phyloP scores from a whole-genome alignment of 2,113 vertebrate species.

The Redunca redunca region DNA sequence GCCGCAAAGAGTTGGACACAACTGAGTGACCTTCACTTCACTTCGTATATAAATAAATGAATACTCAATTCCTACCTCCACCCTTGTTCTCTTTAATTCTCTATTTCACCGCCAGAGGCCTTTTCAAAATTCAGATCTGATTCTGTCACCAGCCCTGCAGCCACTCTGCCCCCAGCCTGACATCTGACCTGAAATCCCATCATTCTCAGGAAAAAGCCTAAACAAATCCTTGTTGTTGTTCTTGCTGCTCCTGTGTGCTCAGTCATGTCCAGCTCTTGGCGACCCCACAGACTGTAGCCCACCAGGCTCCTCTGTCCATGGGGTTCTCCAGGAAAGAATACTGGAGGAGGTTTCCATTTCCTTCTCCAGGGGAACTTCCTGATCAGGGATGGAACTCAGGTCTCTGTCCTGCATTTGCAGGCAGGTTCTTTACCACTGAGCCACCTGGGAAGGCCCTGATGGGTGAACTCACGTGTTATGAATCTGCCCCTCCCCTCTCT shows the following conservation, averaged over 20 bases:
- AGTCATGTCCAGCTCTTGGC: not conserved
- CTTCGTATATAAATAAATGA: not conserved
- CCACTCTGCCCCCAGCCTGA: not conserved
- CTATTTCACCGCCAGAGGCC: not conserved
- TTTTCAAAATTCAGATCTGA: not conserved
- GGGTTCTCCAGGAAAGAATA: not conserved
- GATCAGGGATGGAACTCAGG: not conserved
- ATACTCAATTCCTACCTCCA: not conserved
- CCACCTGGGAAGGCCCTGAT: not conserved
- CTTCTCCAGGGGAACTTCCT: not conserved
- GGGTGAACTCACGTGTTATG: not conserved
- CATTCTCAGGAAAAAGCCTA: not conserved
- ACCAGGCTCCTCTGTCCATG: not conserved
- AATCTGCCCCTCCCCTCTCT: not conserved
- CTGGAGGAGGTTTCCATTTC: not conserved
- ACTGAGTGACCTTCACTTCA: not conserved
- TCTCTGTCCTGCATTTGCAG: not conserved
- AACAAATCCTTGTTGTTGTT: not conserved
- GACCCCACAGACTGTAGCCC: not conserved
- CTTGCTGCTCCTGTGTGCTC: accelerated
- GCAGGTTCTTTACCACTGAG: not conserved
- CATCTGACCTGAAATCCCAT: not conserved
- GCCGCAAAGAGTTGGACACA: not conserved
- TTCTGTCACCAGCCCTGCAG: not conserved
- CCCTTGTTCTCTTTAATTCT: not conserved